phyloP scores from a whole-genome alignment of 2,888 invertebrate genomes.

The Drosophila atripex region DNA sequence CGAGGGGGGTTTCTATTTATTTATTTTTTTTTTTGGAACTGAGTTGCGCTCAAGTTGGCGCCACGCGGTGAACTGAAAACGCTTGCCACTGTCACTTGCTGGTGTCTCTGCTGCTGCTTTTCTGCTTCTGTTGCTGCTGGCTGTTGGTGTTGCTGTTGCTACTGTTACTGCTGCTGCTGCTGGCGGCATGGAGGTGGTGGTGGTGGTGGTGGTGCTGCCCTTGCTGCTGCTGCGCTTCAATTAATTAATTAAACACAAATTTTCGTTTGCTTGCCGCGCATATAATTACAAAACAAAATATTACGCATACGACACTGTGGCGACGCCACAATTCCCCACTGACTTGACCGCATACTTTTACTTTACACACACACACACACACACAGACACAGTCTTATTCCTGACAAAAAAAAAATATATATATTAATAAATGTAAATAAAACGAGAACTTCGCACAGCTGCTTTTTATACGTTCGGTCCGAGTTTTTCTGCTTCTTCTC shows the following conservation, averaged over 20 bases:
- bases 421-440: conserved; percentile 46
- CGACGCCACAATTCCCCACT: conserved; percentile 56
- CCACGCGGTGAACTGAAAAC: conserved; percentile 63
- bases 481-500: conserved; percentile 25
- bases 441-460: conserved; percentile 45
- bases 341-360: conserved; percentile 20
- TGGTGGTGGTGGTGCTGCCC: neutral
- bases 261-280: conserved; percentile 48
- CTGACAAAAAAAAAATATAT: neutral
- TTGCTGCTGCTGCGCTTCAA: conserved; percentile 48
- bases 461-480: conserved; percentile 24
- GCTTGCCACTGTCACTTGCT: conserved; percentile 14
- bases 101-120: conserved; percentile 3
- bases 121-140: conserved; percentile 1
- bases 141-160: neutral
- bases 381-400: neutral
- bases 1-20: neutral
- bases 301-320: conserved; percentile 61
- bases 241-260: conserved; percentile 73
- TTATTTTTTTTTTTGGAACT: conserved; percentile 2
- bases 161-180: neutral
- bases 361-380: conserved; percentile 8
- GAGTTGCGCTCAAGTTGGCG: conserved; percentile 65
- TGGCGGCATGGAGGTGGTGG: neutral
- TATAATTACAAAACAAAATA: conserved; percentile 67